phyloP scores from a whole-genome alignment of 2,797 vertebrate species.

The Chromis chromis region DNA sequence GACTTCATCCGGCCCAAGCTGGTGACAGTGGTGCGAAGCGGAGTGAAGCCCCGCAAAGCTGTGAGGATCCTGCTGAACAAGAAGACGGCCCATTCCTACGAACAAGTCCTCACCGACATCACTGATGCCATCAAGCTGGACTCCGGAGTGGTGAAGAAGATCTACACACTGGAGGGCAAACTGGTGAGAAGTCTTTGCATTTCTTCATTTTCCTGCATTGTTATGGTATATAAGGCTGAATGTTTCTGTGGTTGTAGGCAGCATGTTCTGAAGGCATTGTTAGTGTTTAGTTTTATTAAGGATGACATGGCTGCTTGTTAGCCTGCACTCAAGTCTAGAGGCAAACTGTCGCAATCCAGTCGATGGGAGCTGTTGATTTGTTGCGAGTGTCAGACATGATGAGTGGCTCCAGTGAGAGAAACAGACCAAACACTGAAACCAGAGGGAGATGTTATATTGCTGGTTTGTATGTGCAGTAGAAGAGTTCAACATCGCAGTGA shows the following conservation, averaged over 20 bases:
- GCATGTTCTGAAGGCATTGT: no score
- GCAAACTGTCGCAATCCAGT: background rate
- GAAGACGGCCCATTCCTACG: conserved; percentile 97
- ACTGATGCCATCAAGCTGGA: conserved; percentile 98
- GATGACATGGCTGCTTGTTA: background rate
- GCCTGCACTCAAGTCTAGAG: background rate
- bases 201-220: background rate
- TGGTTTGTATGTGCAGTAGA: background rate
- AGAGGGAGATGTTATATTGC: background rate
- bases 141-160: conserved; percentile 94
- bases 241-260: no score
- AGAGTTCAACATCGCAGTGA: background rate
- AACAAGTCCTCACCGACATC: conserved; percentile 97
- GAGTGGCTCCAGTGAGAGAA: conserved; percentile 18
- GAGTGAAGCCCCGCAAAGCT: conserved; percentile 94
- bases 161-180: conserved; percentile 96
- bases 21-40: conserved; percentile 95
- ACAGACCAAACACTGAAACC: conserved; percentile 2
- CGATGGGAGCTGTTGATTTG: conserved; percentile 12
- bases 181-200: conserved; percentile 84
- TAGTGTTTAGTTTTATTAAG: conserved; percentile 3
- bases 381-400: conserved; percentile 8
- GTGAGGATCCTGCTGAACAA: conserved; percentile 97
- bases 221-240: no score
- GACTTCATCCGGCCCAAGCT: conserved; percentile 98